A percentile compares a stretch with the other conserved stretches of the same genome.
Evolutionary conservation across 2,113 vertebrate genomes (phyloP).

Genomic region (Cyphotilapia sp.): DNA sequence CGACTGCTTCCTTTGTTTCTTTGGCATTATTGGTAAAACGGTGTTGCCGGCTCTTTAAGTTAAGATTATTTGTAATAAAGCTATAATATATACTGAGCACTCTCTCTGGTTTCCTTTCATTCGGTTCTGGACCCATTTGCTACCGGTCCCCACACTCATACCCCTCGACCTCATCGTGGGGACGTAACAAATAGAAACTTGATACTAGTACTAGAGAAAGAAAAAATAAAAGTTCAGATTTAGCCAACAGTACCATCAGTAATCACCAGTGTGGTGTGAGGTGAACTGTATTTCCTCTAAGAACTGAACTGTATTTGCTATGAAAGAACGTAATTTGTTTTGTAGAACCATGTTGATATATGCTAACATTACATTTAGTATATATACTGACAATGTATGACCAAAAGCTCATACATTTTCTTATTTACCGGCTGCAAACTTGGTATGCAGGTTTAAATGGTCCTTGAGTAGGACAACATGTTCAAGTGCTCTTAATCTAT

Average conservation of each 20-base stretch:
- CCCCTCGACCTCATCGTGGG: background rate
- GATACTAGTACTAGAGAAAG: background rate
- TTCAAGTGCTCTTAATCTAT: background rate
- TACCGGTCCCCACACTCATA: background rate
- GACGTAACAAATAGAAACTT: background rate
- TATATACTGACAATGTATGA: background rate
- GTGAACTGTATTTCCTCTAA: background rate
- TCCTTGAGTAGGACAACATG: background rate
- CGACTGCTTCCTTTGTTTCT: background rate
- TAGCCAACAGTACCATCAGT: background rate
- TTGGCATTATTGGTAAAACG: background rate
- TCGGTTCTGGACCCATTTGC: background rate
- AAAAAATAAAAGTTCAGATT: background rate
- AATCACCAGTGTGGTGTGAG: background rate
- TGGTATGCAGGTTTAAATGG: background rate
- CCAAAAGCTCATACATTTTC: background rate
- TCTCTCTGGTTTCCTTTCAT: background rate
- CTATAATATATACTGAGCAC: background rate
- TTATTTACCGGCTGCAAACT: accelerated
- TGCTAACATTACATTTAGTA: background rate
- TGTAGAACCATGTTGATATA: background rate
- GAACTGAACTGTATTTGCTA: background rate
- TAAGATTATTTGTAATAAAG: background rate
- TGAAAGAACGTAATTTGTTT: background rate
- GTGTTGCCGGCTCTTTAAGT: background rate